A percentile compares a stretch with the other conserved stretches of the same genome.
These are phyloP conservation scores for Tenthredo scrophulariae DNA, from an alignment of 2,888 invertebrate species.

Conservation along the genomic window DNA sequence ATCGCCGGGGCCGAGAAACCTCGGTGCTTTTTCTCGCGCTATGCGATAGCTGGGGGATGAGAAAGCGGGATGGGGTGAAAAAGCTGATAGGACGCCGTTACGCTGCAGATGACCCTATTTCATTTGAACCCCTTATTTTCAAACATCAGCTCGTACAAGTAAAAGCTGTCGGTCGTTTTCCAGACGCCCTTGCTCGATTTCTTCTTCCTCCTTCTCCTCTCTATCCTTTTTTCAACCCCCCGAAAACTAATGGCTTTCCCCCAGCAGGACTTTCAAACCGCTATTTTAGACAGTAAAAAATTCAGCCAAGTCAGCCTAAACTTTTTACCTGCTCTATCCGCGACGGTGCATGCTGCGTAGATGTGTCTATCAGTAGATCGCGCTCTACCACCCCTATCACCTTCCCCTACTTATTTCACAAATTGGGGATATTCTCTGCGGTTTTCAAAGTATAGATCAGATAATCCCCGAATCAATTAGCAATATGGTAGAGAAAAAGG, in stretches of 20 bases:
- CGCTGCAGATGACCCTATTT: constrained; percentile 18
- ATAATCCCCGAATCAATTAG: not conserved
- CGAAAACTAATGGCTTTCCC: constrained; percentile 24
- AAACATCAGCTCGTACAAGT: constrained; percentile 33
- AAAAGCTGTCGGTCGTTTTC: constrained; percentile 36
- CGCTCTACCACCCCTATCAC: too few species aligned
- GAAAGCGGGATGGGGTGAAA: not conserved
- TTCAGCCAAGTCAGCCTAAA: not conserved
- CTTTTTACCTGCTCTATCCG: not conserved
- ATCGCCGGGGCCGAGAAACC: not conserved
- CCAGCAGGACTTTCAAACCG: not conserved
- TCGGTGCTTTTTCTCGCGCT: constrained; percentile 11
- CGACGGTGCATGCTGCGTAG: not conserved
- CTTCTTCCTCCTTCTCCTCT: not conserved
- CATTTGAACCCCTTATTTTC: constrained; percentile 29
- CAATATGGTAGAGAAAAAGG: too few species aligned
- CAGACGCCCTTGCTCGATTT: not conserved
- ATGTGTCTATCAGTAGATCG: not conserved
- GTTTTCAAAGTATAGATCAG: not conserved
- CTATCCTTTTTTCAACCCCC: not conserved
- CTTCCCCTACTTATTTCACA: too few species aligned
- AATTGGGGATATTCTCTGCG: too few species aligned
- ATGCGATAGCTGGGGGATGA: not conserved
- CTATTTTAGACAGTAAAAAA: constrained; percentile 5
- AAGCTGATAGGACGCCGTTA: constrained; percentile 23